A percentile compares a stretch with the other conserved stretches of the same genome.
Conservation (phyloP, 2,888 invertebrate species). For the Ecliptopera silaceata region DNA sequence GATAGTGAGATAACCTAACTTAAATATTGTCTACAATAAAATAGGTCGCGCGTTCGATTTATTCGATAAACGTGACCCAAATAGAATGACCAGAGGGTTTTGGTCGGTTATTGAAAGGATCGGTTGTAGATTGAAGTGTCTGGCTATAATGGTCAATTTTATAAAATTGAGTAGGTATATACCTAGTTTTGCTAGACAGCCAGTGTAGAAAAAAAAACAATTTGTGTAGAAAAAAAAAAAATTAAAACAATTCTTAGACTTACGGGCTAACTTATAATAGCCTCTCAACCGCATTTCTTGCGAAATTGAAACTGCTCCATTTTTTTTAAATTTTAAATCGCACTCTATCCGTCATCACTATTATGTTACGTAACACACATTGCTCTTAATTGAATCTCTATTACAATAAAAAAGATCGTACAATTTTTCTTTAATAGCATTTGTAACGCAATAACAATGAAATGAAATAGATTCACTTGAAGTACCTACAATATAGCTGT, state of each 20-base stretch:
- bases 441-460: conserved; percentile 12
- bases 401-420: conserved; percentile 1
- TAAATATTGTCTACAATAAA: conserved; percentile 34
- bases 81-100: conserved; percentile 36
- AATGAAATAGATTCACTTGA: conserved; percentile 21
- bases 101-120: not conserved
- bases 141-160: conserved; percentile 14
- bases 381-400: not conserved
- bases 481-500: conserved; percentile 41
- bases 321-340: too few species aligned
- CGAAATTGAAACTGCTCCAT: too few species aligned
- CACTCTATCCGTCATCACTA: too few species aligned
- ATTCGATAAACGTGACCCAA: conserved; percentile 50
- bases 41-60: conserved; percentile 48
- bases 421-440: not conserved
- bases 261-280: too few species aligned
- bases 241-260: too few species aligned
- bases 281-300: too few species aligned
- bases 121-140: conserved; percentile 8
- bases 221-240: too few species aligned
- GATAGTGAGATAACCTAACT: not conserved
- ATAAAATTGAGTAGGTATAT: too few species aligned
- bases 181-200: not conserved
- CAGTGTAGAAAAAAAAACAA: not conserved
- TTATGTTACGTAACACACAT: too few species aligned